Percentiles rank a stretch among this genome's conserved stretches.
These are phyloP conservation scores for Rhagonycha fulva DNA, from an alignment of 2,888 invertebrate genomes.

Conservation along the genomic window DNA sequence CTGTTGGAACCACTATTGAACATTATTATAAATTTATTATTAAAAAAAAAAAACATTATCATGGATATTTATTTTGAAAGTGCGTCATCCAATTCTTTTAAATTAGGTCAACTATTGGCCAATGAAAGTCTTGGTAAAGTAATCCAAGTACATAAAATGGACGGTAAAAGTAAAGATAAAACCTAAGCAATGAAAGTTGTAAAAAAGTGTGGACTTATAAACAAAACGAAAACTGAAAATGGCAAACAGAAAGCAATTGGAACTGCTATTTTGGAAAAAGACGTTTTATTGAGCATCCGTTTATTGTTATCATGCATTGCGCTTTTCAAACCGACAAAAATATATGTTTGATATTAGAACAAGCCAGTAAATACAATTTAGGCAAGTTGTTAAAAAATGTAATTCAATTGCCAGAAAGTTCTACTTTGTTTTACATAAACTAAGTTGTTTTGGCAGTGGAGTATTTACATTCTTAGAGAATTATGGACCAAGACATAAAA, in stretches of 20 bases:
- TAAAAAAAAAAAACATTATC: too few species aligned
- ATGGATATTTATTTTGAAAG: too few species aligned
- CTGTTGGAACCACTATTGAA: too few species aligned
- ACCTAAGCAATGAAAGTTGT: neutral
- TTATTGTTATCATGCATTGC: neutral
- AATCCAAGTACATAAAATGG: neutral
- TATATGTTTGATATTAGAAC: neutral
- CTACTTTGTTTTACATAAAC: neutral
- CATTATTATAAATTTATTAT: too few species aligned
- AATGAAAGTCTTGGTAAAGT: too few species aligned
- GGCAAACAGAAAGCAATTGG: too few species aligned
- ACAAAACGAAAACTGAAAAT: too few species aligned
- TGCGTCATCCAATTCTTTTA: too few species aligned
- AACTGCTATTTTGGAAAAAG: neutral
- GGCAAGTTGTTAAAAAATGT: neutral
- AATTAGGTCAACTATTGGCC: too few species aligned
- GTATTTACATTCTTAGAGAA: neutral
- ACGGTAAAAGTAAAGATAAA: neutral
- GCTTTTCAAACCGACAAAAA: neutral
- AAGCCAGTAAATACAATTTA: neutral
- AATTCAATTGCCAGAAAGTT: neutral
- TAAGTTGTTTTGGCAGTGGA: neutral
- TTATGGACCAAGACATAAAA: neutral
- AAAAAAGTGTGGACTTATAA: neutral
- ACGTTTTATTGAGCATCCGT: neutral